Base-by-base conservation (phyloP, 2,888 invertebrate species). In the Philopedon plagiatum region DNA sequence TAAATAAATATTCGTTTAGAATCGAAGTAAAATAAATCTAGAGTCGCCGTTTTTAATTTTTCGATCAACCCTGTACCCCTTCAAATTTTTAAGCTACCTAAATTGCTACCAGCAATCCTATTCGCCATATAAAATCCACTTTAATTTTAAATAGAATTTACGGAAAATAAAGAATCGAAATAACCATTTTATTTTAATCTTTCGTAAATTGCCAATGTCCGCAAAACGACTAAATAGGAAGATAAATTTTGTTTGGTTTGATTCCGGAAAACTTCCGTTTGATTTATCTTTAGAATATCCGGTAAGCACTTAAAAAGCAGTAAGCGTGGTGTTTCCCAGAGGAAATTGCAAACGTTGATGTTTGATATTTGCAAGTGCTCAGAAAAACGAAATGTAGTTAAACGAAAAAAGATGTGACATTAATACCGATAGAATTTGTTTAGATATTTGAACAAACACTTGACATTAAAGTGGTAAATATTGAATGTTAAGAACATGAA, bases 221-320 rank as follows among this genome's bases (percentile, higher is more conserved):
- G 26, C 44, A 26, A 13, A 60, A 60, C 60, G 44, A 60, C 44
- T 26, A 60, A 60, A 18, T 26, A 51, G 15, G 1, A 9, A 44
- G 44, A 60, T 60, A 60, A 60, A 60, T 60, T 60, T 44, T 60
- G 44, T 60, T 60, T 60, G 39, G 44, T 41, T 60, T 19, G 37
- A 58, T 58, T 58, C 34, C 18, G 29, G 39, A 13, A 60, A 60
- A 39, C 8, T 37, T 37, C 23, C 21, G 23, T 39, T 51, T 67
- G 60, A 67, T 67, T 60, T 67, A 67, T 67, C 34, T n/a, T 9
- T 34, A 51, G 49, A 58, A 60, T 46, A 60, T 49, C 67, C 67
- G 67, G 26, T 60, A 39, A 67, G 39, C 60, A 60, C 58, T 67
- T 58, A 66, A 60, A 67, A 60, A 67, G 60, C 58, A 60, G 65